phyloP scores from a whole-genome alignment of 2,113 vertebrate species.

The Dicentrarchus labrax region DNA sequence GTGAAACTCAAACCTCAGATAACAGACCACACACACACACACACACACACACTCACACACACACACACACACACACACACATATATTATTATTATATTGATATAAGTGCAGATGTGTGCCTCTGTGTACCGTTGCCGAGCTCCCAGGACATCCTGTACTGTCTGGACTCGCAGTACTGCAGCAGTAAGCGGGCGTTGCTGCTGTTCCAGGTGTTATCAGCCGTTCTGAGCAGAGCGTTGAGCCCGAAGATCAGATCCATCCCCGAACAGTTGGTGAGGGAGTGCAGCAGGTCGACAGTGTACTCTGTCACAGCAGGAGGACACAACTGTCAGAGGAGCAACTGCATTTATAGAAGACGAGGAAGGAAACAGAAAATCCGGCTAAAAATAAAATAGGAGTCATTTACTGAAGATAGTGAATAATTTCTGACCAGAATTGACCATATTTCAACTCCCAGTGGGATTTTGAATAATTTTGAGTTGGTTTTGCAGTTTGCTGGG shows the following conservation, averaged over 20 bases:
- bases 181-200: slow-evolving; percentile 86
- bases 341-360: too few species aligned
- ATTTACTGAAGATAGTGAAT: too few species aligned
- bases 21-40: not conserved
- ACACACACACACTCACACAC: too few species aligned
- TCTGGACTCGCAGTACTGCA: slow-evolving; percentile 88
- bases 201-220: slow-evolving; percentile 88
- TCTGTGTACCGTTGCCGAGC: slow-evolving; percentile 88
- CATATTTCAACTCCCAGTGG: too few species aligned
- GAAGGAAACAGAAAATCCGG: too few species aligned
- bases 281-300: slow-evolving; percentile 89
- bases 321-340: too few species aligned
- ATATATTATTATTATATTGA: not conserved
- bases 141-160: slow-evolving; percentile 93
- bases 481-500: too few species aligned
- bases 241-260: slow-evolving; percentile 92
- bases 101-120: not conserved
- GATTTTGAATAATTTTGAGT: too few species aligned
- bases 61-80: not conserved
- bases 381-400: too few species aligned
- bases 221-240: slow-evolving; percentile 92
- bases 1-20: not conserved
- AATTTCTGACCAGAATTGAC: too few species aligned
- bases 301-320: slow-evolving; percentile 74
- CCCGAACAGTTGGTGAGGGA: slow-evolving; percentile 89